These are phyloP conservation scores for Siderastrea siderea DNA, from an alignment of 92 coral and sea anemone genomes.

Conservation along the genomic window DNA sequence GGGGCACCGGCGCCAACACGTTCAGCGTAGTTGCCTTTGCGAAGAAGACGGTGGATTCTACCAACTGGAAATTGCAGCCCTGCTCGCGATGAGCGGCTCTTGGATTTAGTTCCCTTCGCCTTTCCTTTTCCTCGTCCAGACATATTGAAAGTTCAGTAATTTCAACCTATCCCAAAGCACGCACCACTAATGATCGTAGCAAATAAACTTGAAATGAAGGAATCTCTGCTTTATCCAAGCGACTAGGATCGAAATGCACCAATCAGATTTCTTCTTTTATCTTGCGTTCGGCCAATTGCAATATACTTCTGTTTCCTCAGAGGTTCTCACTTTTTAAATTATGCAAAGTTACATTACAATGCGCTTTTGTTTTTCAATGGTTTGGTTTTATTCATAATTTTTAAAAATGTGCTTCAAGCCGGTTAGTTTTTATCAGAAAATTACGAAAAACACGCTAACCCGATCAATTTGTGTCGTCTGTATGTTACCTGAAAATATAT, in stretches of 20 bases:
- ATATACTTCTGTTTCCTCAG: slow-evolving; percentile 51
- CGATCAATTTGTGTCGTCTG: neutral
- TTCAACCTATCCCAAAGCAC: no score
- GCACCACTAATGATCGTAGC: no score
- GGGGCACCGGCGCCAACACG: slow-evolving; percentile 90
- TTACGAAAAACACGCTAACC: neutral
- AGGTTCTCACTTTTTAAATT: slow-evolving; percentile 35
- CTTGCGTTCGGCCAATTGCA: slow-evolving; percentile 48
- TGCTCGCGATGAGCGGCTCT: slow-evolving; percentile 81
- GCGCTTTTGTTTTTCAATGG: neutral
- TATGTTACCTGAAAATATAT: neutral
- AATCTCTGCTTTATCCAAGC: slow-evolving; percentile 39
- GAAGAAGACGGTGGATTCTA: slow-evolving; percentile 84
- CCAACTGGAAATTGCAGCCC: slow-evolving; percentile 89
- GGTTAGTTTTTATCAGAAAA: no score
- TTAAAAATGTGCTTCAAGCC: no score
- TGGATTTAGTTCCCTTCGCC: slow-evolving; percentile 82
- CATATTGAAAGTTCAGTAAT: slow-evolving; percentile 16
- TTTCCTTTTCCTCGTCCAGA: slow-evolving; percentile 92
- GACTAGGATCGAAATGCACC: slow-evolving; percentile 83
- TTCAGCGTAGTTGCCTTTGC: slow-evolving; percentile 78
- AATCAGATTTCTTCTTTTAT: slow-evolving; percentile 60
- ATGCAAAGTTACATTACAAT: neutral
- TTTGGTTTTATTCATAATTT: neutral
- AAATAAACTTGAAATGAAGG: neutral